Evolutionary conservation across 2,797 vertebrate genomes (phyloP).

Genomic region (Natrix natrix): DNA sequence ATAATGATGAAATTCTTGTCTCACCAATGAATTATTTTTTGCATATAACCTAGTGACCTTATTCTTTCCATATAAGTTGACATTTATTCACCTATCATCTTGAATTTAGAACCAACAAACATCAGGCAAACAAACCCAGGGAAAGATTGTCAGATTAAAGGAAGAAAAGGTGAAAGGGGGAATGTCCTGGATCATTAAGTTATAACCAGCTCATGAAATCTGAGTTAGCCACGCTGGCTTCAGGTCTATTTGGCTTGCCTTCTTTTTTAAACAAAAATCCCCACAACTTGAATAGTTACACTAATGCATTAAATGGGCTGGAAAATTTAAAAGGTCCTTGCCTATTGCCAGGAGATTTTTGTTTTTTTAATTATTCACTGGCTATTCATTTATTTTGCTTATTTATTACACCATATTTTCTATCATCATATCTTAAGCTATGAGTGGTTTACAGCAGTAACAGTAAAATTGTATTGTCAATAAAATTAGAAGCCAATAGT

Average conservation of each 20-base stretch:
- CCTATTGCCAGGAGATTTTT: background rate
- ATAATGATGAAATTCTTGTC: slow-evolving; percentile 20
- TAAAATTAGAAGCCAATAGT: background rate
- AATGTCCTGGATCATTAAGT: background rate
- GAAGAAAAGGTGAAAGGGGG: background rate
- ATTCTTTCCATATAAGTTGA: slow-evolving; percentile 33
- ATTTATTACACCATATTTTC: background rate
- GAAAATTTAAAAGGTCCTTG: background rate
- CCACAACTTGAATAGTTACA: background rate
- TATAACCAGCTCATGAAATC: background rate
- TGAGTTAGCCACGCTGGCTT: background rate
- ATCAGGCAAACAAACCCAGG: background rate
- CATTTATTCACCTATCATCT: slow-evolving; percentile 27
- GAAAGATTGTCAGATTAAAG: background rate
- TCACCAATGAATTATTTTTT: slow-evolving; percentile 30
- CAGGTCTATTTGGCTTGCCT: background rate
- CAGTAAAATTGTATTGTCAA: background rate
- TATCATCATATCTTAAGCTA: background rate
- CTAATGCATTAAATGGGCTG: background rate
- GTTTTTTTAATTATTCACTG: background rate
- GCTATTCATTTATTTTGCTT: background rate
- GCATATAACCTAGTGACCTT: slow-evolving; percentile 15
- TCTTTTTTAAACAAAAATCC: background rate
- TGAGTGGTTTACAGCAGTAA: background rate
- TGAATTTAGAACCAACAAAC: slow-evolving; percentile 16